These are phyloP conservation scores for Setophaga coronata DNA, from an alignment of 2,113 vertebrate genomes.

Conservation along the genomic window DNA sequence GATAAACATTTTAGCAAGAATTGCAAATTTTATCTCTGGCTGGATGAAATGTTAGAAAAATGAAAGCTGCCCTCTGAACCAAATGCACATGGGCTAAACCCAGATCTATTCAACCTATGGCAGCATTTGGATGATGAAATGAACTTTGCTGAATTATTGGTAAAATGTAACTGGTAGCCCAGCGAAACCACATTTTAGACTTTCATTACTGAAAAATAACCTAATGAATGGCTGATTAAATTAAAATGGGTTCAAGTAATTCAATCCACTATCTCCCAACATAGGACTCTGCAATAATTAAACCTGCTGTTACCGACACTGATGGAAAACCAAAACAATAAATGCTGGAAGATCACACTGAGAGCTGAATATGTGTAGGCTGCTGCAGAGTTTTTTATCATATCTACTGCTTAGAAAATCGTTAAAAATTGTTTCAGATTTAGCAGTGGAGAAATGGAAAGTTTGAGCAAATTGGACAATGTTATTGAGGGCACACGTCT, in stretches of 20 bases:
- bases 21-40: background rate
- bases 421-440: background rate
- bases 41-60: background rate
- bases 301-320: background rate
- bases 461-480: background rate
- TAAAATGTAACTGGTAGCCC: background rate
- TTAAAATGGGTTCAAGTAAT: background rate
- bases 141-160: background rate
- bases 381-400: background rate
- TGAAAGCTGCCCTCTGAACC: background rate
- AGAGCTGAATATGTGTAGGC: background rate
- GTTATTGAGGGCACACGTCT: background rate
- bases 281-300: background rate
- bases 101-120: rapidly evolving
- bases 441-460: background rate
- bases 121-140: background rate
- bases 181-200: background rate
- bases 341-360: background rate
- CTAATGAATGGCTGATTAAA: background rate
- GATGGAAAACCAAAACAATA: background rate
- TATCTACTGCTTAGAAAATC: background rate
- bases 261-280: background rate
- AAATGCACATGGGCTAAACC: background rate
- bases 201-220: background rate
- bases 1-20: background rate